These are phyloP conservation scores for Buceros bicornis DNA, from an alignment of 2,797 vertebrate species.

Conservation along the genomic window DNA sequence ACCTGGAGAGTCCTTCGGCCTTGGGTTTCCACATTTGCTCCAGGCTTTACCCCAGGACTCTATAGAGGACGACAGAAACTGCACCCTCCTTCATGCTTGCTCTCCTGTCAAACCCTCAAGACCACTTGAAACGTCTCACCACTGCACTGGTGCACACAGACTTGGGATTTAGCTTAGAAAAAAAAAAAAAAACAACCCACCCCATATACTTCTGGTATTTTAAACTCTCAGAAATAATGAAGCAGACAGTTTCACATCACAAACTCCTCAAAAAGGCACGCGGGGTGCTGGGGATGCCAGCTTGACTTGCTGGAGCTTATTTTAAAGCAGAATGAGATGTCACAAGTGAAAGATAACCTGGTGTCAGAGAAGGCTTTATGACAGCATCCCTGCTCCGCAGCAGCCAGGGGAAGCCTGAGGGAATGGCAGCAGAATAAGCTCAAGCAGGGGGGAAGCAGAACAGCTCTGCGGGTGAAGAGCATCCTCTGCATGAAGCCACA, in stretches of 20 bases:
- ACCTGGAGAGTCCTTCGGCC: background rate
- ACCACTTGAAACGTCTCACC: background rate
- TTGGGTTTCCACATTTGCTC: background rate
- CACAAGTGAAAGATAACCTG: background rate
- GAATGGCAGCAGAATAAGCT: background rate
- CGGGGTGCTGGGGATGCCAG: background rate
- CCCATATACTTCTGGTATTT: background rate
- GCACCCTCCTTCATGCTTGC: background rate
- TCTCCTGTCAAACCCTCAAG: background rate
- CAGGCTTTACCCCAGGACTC: background rate
- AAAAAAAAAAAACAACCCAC: too few relatives aligned
- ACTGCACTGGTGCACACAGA: background rate
- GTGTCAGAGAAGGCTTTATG: rapidly evolving
- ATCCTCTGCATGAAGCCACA: rapidly evolving
- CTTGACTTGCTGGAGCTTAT: background rate
- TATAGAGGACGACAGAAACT: rapidly evolving
- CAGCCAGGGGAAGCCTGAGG: background rate
- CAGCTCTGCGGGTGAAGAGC: background rate
- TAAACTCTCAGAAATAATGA: background rate
- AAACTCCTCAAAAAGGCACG: background rate
- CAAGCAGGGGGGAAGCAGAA: background rate
- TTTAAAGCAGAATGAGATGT: background rate
- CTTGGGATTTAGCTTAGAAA: background rate
- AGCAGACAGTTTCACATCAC: background rate
- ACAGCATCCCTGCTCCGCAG: background rate